Base-by-base conservation (phyloP, 2,888 invertebrate species). In the Noctua fimbriata region DNA sequence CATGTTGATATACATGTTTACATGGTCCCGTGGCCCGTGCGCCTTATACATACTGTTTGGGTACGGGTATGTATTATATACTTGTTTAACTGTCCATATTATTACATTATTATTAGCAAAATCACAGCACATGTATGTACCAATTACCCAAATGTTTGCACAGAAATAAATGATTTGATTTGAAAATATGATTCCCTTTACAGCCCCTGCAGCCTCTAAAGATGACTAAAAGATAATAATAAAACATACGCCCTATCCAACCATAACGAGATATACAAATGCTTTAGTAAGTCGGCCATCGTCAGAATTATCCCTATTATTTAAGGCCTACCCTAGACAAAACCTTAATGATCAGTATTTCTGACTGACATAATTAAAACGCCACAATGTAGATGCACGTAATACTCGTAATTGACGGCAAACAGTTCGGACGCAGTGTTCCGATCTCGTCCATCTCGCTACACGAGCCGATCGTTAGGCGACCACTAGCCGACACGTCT, bases 401-500 rank as follows among this genome's bases (percentile, higher is more conserved):
- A 60, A 52, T 75, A 36, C 4, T 36, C 36, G 36, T 36, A 52
- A 81, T 81, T 47, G 63, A 18, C 44, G 49, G 49, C 69, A 76
- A 81, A 81, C 65, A 76, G 18, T 81, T 74, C n/a, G 41, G 28
- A 16, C 16, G 28, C 69, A 76, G 16, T 66, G 44, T 41, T 52
- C n/a, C n/a, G 24, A 24, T 71, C 24, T 67, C 66, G 3, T 73
- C 49, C 71, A 60, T 49, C 24, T 71, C 41, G 67, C 28, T 32
- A 72, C 71, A 49, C 52, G 65, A 69, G 16, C 58, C 63, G 81
- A 49, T 69, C 71, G 85, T 81, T 84, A 85, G 44, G 18, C 36
- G 67, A 16, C 67, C 44, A n/a, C 18, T 4, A 71, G 52, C 49
- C 55, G 73, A 32, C 76, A 60, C 76, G 69, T 69, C 65, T 36